Conservation (phyloP, 2,888 invertebrate species). For the Oithona nana region DNA sequence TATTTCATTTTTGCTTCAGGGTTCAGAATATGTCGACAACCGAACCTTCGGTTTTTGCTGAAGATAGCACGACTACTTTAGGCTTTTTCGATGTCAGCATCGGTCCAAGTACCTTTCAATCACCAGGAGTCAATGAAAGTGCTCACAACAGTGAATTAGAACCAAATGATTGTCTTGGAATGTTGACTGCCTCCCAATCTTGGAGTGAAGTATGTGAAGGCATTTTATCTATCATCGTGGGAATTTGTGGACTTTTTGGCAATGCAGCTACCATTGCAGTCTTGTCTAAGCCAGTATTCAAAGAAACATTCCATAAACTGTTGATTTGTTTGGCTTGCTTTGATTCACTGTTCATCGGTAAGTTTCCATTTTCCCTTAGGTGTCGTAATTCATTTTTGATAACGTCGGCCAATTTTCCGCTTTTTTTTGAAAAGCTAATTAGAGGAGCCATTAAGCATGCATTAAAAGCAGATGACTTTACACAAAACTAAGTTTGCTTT, state of each 20-base stretch:
- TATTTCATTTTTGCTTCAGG: too few species aligned
- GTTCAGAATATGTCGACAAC: too few species aligned
- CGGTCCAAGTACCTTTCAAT: neutral
- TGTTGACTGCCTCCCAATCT: neutral
- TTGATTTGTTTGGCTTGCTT: constrained; percentile 8
- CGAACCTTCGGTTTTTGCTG: too few species aligned
- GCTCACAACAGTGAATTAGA: neutral
- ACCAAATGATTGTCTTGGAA: neutral
- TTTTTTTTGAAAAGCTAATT: too few species aligned
- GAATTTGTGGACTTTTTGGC: constrained; percentile 10
- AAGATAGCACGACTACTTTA: neutral
- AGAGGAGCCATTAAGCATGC: too few species aligned
- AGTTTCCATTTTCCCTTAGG: too few species aligned
- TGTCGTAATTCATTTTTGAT: too few species aligned
- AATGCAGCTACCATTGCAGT: constrained; percentile 6
- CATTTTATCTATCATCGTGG: constrained; percentile 8
- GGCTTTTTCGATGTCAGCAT: neutral
- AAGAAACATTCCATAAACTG: constrained; percentile 12
- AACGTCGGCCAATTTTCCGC: too few species aligned
- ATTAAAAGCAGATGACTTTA: too few species aligned
- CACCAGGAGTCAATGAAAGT: neutral
- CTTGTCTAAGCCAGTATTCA: neutral
- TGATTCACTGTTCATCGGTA: constrained; percentile 11
- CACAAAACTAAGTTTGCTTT: too few species aligned
- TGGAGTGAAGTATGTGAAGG: constrained; percentile 8